Base-by-base conservation (phyloP, 2,888 invertebrate genomes). In the Gisinianus flammeolus region DNA sequence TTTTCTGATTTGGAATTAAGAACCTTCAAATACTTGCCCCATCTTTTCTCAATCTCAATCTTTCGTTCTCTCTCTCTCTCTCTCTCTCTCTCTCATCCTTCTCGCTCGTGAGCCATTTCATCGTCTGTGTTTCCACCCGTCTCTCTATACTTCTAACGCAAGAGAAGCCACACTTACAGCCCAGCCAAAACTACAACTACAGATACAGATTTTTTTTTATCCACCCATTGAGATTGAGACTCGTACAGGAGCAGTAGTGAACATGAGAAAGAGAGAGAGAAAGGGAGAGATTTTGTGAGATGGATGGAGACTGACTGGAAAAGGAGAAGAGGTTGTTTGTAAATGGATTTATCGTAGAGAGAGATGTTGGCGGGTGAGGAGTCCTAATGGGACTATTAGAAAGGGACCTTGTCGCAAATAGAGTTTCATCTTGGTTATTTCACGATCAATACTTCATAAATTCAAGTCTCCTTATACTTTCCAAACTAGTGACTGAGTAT, bases 341-440 rank as follows among this genome's bases (percentile, higher is more conserved):
- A 72, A 72, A 72, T 72, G 62, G 58, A 72, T 72, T 72, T 70
- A 28, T 54, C 52, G 12, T 30, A 52, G 54, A 70, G 22, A 70
- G 22, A 22, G 16, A 33, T 70, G 54, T 44, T 44, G 8, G 52
- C 28, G 26, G 54, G 54, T 70, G 54, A 52, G 28, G 24, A 26
- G 70, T 70, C 24, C 26, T 52, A 70, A 70, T 70, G 70, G 24
- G 26, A 26, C 70, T 70, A 52, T 70, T 70, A 70, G 44, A 70
- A 19, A 19, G 44, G 44, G 24, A 52, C 44, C 52, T 70, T 70
- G 70, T 70, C 70, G 52, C 69, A 35, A 35, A 35, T 24, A 68
- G 52, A 70, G 70, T 70, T 24, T 58, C 58, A 6, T 70, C 70
- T 52, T 44, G 35, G 52, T 69, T 44, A 22, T 24, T 69, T 44